Percentiles rank a stretch among this genome's conserved stretches.
Evolutionary conservation across 92 coral and sea anemone genomes (phyloP).

Genomic region (Umimayanthus chanpuru): DNA sequence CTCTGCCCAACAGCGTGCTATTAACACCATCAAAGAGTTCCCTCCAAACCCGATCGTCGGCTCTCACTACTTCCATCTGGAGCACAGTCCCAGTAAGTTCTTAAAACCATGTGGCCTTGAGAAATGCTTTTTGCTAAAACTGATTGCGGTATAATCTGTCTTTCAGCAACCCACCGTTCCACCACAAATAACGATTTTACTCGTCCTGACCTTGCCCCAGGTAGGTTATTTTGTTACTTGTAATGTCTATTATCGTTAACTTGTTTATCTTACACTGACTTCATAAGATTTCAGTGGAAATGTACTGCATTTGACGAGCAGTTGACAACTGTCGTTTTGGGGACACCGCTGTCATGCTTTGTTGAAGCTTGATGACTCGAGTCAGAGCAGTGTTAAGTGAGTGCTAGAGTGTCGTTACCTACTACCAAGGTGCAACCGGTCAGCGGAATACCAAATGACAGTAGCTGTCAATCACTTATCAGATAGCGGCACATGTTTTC

Average conservation of each 20-base stretch:
- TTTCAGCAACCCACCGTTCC: constrained; percentile 39
- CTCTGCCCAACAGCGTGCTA: constrained; percentile 83
- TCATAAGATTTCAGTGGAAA: too few species aligned
- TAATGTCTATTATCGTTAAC: too few species aligned
- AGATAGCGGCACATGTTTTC: background rate
- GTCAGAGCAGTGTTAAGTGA: background rate
- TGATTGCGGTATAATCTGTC: background rate
- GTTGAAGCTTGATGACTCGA: background rate
- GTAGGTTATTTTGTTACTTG: constrained; percentile 35
- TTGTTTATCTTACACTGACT: too few species aligned
- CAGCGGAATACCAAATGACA: background rate
- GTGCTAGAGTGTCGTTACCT: too few species aligned
- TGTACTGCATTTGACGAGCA: background rate
- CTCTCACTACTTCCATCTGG: constrained; percentile 88
- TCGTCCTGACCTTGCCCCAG: constrained; percentile 78
- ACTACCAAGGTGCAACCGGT: too few species aligned
- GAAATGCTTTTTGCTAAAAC: background rate
- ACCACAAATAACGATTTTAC: constrained; percentile 79
- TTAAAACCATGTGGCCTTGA: background rate
- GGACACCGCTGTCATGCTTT: background rate
- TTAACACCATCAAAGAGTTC: constrained; percentile 54
- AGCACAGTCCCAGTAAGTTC: constrained; percentile 61
- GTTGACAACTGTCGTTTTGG: background rate
- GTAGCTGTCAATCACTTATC: background rate
- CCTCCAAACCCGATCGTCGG: constrained; percentile 49